A percentile compares a stretch with the other conserved stretches of the same genome.
Evolutionary conservation across 2,113 vertebrate species (phyloP).

Genomic region (Mesocricetus auratus): DNA sequence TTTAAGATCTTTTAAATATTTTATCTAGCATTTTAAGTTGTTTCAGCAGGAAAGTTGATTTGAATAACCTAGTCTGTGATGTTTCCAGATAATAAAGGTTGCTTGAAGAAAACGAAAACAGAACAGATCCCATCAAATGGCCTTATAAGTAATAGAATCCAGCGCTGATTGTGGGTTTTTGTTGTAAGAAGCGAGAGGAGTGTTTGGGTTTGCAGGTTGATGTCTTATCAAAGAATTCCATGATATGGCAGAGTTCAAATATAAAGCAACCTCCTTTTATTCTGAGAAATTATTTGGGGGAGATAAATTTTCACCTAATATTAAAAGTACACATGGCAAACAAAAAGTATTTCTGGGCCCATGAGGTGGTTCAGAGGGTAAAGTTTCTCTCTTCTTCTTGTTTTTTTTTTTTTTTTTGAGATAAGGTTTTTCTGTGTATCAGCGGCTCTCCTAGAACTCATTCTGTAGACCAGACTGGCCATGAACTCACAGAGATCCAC

Average conservation of each 20-base stretch:
- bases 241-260: conserved; percentile 33
- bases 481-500: background rate
- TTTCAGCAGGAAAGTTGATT: conserved; percentile 69
- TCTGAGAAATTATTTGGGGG: conserved; percentile 46
- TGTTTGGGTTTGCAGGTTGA: background rate
- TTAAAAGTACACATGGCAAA: background rate
- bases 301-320: conserved; percentile 50
- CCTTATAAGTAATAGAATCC: conserved; percentile 26
- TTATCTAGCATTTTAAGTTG: conserved; percentile 65
- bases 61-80: conserved; percentile 40
- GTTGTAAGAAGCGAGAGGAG: background rate
- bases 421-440: background rate
- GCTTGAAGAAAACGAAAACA: background rate
- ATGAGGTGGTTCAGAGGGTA: background rate
- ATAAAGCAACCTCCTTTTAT: conserved; percentile 40
- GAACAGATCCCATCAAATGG: background rate
- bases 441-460: background rate
- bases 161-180: background rate
- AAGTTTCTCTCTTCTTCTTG: background rate
- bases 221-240: background rate
- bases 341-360: background rate
- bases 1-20: conserved; percentile 73
- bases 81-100: conserved; percentile 32
- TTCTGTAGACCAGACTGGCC: background rate
- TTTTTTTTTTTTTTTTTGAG: background rate